Conservation (phyloP, 2,797 vertebrate species). For the Yasuhikotakia modesta region DNA sequence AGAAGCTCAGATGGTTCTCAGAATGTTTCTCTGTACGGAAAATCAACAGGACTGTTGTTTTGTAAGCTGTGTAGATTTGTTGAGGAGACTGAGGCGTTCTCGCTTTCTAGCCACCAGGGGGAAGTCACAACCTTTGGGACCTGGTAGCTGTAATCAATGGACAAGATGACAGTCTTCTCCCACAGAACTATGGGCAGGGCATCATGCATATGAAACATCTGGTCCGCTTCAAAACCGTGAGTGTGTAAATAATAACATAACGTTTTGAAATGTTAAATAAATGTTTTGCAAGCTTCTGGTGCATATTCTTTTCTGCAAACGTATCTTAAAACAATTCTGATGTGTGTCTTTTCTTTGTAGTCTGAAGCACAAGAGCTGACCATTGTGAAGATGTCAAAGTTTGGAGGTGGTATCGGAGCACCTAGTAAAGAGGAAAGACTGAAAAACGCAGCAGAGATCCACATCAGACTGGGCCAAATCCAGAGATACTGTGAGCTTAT, state of each 20-base stretch:
- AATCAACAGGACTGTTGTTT: background rate
- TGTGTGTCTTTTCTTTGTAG: constrained; percentile 65
- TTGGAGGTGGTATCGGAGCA: constrained; percentile 91
- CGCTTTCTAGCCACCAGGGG: constrained; percentile 84
- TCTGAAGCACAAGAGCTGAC: constrained; percentile 96
- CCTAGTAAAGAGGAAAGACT: constrained; percentile 93
- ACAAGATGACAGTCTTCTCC: constrained; percentile 93
- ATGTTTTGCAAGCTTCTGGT: background rate
- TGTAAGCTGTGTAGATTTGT: background rate
- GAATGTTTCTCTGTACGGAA: constrained; percentile 90
- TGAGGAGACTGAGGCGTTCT: background rate
- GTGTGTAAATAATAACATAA: constrained; percentile 51
- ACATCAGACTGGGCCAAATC: constrained; percentile 91
- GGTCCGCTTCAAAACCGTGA: constrained; percentile 89
- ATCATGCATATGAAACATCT: constrained; percentile 97
- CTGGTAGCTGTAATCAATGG: constrained; percentile 90
- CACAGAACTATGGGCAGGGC: constrained; percentile 89
- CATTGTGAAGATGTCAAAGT: constrained; percentile 96
- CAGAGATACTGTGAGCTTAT: constrained; percentile 97
- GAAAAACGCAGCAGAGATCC: constrained; percentile 93
- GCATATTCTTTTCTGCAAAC: too few relatives aligned
- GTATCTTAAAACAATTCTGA: background rate
- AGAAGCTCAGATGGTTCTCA: constrained; percentile 93
- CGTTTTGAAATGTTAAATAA: background rate
- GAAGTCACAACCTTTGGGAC: constrained; percentile 95